phyloP scores from a whole-genome alignment of 2,113 vertebrate genomes.

The Pteropus alecto region DNA sequence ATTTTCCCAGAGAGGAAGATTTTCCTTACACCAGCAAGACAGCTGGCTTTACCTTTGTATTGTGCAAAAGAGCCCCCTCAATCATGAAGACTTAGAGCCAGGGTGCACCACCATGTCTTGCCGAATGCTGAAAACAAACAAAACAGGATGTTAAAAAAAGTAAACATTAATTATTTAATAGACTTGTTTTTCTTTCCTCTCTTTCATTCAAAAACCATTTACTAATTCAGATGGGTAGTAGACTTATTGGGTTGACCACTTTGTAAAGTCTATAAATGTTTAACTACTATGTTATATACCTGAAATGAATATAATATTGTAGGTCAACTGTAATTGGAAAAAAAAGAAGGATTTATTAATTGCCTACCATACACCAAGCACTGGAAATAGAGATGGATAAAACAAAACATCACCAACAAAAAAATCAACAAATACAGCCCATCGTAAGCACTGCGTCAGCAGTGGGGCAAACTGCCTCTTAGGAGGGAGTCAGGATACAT shows the following conservation, averaged over 20 bases:
- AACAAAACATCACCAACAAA: neutral
- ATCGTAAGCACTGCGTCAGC: neutral
- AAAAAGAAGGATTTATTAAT: neutral
- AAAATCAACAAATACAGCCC: neutral
- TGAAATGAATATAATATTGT: too few species aligned
- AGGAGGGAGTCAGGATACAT: neutral
- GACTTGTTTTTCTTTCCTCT: neutral
- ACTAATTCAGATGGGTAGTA: neutral
- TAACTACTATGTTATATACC: too few species aligned
- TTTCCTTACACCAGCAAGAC: neutral
- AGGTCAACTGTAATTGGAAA: too few species aligned
- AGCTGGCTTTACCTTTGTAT: slow-evolving; percentile 74
- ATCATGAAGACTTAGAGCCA: slow-evolving; percentile 74
- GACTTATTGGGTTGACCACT: too few species aligned
- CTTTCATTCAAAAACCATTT: neutral
- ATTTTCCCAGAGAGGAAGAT: neutral
- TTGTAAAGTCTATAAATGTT: too few species aligned
- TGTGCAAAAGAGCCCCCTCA: slow-evolving; percentile 52
- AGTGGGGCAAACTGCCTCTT: neutral
- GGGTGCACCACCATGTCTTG: slow-evolving; percentile 76
- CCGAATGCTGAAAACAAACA: slow-evolving; percentile 77
- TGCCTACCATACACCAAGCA: neutral
- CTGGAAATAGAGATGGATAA: neutral
- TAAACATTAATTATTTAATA: neutral
- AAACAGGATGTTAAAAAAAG: neutral